Percentiles rank a stretch among this genome's conserved stretches.
These are phyloP conservation scores for Archocentrus centrarchus DNA, from an alignment of 2,113 vertebrate species.

Conservation along the genomic window DNA sequence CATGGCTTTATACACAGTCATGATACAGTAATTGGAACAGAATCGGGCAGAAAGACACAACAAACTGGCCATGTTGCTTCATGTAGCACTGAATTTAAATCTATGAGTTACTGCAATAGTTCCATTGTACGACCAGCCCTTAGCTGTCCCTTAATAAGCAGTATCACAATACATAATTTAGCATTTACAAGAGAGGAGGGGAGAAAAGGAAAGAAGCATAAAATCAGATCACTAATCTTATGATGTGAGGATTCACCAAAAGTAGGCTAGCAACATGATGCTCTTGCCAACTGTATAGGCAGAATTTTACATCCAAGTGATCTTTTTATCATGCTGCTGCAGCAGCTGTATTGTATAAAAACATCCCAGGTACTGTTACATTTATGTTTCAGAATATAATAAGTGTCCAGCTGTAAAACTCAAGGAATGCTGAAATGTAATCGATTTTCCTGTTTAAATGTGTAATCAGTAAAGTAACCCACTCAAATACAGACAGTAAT, in stretches of 20 bases:
- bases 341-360: not conserved
- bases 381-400: slow-evolving; percentile 23
- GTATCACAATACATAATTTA: slow-evolving; percentile 50
- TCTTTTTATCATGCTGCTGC: slow-evolving; percentile 38
- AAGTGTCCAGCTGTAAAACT: slow-evolving; percentile 4
- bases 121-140: not conserved
- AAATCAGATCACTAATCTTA: slow-evolving; percentile 61
- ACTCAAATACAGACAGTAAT: slow-evolving; percentile 29
- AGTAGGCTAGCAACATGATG: slow-evolving; percentile 39
- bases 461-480: slow-evolving; percentile 27
- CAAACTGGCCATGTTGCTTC: not conserved
- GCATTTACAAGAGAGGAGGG: slow-evolving; percentile 23
- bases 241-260: slow-evolving; percentile 57
- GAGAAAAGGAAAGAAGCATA: slow-evolving; percentile 17
- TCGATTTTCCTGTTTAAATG: slow-evolving; percentile 14
- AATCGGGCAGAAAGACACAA: slow-evolving; percentile 1
- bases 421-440: slow-evolving; percentile 13
- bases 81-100: slow-evolving; percentile 19
- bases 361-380: not conserved
- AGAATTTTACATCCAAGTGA: slow-evolving; percentile 39
- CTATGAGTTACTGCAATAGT: slow-evolving; percentile 13
- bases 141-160: slow-evolving; percentile 49
- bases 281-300: slow-evolving; percentile 37
- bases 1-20: not conserved
- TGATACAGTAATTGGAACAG: not conserved